Conservation (phyloP, 92 coral and sea anemone species). For the Epizoanthus fatuus region DNA sequence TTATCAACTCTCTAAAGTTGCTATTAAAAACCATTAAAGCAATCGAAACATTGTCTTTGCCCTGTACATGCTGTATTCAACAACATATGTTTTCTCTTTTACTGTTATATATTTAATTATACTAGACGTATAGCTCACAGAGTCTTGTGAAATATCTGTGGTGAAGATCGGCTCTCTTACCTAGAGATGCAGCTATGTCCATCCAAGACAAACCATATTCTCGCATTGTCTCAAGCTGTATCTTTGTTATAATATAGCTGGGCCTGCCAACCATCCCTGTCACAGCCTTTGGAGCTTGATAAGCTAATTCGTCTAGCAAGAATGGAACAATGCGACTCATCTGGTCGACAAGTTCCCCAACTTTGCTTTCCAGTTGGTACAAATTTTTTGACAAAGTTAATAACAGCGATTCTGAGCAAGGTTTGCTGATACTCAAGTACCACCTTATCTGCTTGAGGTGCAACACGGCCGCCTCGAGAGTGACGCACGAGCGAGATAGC, state of each 20-base stretch:
- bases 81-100: too few relatives aligned
- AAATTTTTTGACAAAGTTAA: neutral
- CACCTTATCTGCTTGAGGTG: constrained; percentile 9
- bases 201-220: too few relatives aligned
- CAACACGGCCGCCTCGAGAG: constrained; percentile 8
- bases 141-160: neutral
- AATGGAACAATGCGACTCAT: neutral
- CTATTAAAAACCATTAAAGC: too few relatives aligned
- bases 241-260: too few relatives aligned
- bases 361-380: neutral
- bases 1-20: too few relatives aligned
- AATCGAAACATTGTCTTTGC: neutral
- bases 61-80: neutral
- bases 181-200: too few relatives aligned
- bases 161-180: neutral
- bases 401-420: neutral
- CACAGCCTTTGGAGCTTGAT: neutral
- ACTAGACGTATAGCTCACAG: too few relatives aligned
- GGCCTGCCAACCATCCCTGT: too few relatives aligned
- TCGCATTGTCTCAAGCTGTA: too few relatives aligned
- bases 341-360: neutral
- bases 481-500: constrained; percentile 4
- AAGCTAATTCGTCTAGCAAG: constrained; percentile 3
- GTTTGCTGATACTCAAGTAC: constrained; percentile 2
- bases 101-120: too few relatives aligned